Evolutionary conservation across 2,888 invertebrate species (phyloP).

Genomic region (Invenusta paracnida): DNA sequence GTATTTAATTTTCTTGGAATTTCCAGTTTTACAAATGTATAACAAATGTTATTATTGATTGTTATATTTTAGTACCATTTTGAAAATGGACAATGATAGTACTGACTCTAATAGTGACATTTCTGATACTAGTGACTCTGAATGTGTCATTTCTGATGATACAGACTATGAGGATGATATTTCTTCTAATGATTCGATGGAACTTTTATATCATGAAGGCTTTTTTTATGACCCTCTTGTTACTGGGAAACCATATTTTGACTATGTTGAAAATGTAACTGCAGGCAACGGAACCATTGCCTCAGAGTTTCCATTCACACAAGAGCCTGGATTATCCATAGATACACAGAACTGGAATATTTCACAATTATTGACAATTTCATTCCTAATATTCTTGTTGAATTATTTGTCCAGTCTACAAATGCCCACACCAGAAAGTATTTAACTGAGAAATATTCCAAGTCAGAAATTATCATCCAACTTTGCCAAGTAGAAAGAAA

Average conservation of each 20-base stretch:
- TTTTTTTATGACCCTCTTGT: background rate
- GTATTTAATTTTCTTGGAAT: background rate
- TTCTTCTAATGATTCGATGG: background rate
- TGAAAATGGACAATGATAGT: background rate
- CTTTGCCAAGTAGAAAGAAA: background rate
- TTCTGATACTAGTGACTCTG: background rate
- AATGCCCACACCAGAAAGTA: background rate
- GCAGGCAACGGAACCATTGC: background rate
- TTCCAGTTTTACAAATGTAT: background rate
- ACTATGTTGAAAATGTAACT: background rate
- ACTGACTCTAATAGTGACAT: background rate
- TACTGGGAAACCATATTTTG: background rate
- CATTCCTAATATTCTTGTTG: background rate
- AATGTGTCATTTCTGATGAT: background rate
- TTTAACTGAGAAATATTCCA: background rate
- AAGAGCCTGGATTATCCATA: background rate
- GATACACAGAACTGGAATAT: background rate
- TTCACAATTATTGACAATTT: background rate
- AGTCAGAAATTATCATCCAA: background rate
- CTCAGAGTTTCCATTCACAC: background rate
- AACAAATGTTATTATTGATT: background rate
- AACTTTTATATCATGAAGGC: background rate
- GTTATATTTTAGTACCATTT: background rate
- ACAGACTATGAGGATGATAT: background rate
- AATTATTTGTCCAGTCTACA: background rate